These are phyloP conservation scores for Spodoptera picta DNA, from an alignment of 2,888 invertebrate genomes.

Conservation along the genomic window DNA sequence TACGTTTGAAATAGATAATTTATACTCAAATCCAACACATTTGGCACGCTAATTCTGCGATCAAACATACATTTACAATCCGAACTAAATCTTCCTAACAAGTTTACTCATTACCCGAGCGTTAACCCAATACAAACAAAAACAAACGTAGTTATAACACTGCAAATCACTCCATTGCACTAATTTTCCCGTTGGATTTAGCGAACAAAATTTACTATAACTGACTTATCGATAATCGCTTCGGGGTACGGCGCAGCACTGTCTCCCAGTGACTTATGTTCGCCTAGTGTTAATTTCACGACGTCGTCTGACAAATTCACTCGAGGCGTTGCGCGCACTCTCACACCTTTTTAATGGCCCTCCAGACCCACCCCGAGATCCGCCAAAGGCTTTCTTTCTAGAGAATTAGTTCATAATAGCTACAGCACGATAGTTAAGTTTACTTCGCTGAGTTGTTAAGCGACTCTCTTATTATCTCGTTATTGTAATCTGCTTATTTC, in stretches of 20 bases:
- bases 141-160: constrained; percentile 38
- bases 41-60: no score
- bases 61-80: no score
- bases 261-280: constrained; percentile 77
- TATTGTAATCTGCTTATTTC: constrained; percentile 49
- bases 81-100: constrained; percentile 16
- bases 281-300: constrained; percentile 82
- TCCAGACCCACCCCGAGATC: constrained; percentile 55
- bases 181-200: constrained; percentile 37
- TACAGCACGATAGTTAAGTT: constrained; percentile 48
- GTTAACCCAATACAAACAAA: constrained; percentile 22
- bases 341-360: constrained; percentile 70
- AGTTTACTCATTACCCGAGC: constrained; percentile 39
- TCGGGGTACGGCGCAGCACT: constrained; percentile 62
- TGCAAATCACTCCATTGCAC: constrained; percentile 36
- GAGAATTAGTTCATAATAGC: constrained; percentile 62
- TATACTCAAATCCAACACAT: no score
- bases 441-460: constrained; percentile 44
- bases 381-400: constrained; percentile 63
- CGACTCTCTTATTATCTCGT: constrained; percentile 47
- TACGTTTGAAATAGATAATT: no score
- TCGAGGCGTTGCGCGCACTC: constrained; percentile 66
- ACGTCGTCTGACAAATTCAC: constrained; percentile 80
- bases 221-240: constrained; percentile 69
- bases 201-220: constrained; percentile 45